A percentile compares a stretch with the other conserved stretches of the same genome.
Evolutionary conservation across 2,113 vertebrate species (phyloP).

Genomic region (Penelope pileata): DNA sequence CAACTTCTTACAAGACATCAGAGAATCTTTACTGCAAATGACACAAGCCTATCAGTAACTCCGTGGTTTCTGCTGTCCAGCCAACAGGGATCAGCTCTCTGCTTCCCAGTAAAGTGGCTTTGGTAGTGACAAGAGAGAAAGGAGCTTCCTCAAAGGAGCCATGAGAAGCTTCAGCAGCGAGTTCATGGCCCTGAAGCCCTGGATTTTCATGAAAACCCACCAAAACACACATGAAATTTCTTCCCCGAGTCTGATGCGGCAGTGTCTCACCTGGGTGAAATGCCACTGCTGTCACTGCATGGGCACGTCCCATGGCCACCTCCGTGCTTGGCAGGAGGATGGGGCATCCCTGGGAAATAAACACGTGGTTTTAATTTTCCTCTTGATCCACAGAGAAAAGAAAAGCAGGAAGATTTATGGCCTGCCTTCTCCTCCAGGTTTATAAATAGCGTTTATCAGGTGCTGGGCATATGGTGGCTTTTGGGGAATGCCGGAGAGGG

Average conservation of each 20-base stretch:
- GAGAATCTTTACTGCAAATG: neutral
- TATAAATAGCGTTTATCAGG: slow-evolving; percentile 81
- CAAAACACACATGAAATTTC: neutral
- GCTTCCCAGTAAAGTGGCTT: neutral
- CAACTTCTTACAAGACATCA: neutral
- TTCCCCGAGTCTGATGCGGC: rapidly evolving
- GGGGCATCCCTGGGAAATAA: neutral
- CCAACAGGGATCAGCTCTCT: neutral
- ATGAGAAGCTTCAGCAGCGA: neutral
- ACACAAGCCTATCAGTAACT: neutral
- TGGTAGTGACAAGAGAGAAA: neutral
- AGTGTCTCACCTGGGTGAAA: neutral
- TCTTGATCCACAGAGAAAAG: slow-evolving; percentile 61
- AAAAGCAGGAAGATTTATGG: slow-evolving; percentile 82
- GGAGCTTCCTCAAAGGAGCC: neutral
- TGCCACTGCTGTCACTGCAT: rapidly evolving
- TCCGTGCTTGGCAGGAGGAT: neutral
- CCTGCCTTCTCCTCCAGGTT: slow-evolving; percentile 49
- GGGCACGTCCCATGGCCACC: neutral
- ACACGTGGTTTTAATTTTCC: slow-evolving; percentile 79
- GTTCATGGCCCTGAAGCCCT: neutral
- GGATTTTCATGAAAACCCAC: neutral
- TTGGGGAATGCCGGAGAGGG: slow-evolving; percentile 53
- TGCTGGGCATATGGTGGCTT: slow-evolving; percentile 80
- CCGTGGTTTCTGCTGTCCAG: neutral